Percentiles rank a stretch among this genome's conserved stretches.
Evolutionary conservation across 2,113 vertebrate genomes (phyloP).

Genomic region (Passer montanus): DNA sequence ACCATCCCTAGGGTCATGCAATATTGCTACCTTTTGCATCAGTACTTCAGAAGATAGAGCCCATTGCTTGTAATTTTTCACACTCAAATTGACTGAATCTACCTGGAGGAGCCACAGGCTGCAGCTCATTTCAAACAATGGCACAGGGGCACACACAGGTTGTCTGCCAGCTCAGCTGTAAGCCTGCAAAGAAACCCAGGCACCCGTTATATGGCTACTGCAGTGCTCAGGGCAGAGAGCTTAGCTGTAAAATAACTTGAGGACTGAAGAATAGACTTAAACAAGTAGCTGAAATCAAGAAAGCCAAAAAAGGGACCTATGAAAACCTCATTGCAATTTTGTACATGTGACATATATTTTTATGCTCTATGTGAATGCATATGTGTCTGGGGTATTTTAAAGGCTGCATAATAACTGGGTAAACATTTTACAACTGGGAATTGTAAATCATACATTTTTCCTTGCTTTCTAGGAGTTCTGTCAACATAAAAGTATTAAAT

Average conservation of each 20-base stretch:
- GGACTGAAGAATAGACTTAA: background rate
- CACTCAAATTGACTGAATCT: conserved; percentile 20
- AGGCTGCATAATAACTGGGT: background rate
- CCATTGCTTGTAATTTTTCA: conserved; percentile 13
- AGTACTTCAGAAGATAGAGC: conserved; percentile 45
- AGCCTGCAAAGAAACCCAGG: conserved; percentile 11
- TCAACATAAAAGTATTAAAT: background rate
- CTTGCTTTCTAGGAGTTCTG: background rate
- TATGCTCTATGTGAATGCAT: accelerated
- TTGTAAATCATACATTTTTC: background rate
- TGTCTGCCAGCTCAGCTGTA: background rate
- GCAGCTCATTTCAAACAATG: conserved; percentile 27
- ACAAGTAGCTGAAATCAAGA: background rate
- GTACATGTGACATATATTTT: background rate
- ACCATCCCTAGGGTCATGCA: background rate
- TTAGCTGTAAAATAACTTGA: background rate
- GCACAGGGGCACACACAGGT: background rate
- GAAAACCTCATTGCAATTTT: background rate
- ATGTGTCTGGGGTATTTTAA: background rate
- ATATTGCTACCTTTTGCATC: conserved; percentile 14
- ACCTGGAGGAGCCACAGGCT: conserved; percentile 15
- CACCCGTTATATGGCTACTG: background rate
- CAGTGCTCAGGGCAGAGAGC: background rate
- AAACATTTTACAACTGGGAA: background rate
- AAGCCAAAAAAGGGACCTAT: background rate